These are phyloP conservation scores for Archaeoteleia sp. DNA, from an alignment of 2,888 invertebrate species.

Conservation along the genomic window DNA sequence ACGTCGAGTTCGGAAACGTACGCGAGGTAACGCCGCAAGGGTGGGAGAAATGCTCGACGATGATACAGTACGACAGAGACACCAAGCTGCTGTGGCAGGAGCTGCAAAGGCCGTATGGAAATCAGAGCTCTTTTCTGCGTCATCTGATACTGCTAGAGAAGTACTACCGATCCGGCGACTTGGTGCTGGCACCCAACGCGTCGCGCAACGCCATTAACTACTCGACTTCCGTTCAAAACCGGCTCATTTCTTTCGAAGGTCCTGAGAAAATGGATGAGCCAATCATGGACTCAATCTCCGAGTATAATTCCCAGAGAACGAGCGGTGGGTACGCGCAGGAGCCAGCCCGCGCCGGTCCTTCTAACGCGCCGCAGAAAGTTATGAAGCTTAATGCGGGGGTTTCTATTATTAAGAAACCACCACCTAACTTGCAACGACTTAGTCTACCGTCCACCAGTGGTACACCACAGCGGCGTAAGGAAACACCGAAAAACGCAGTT, in stretches of 20 bases:
- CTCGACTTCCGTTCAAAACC: constrained; percentile 86
- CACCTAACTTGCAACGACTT: constrained; percentile 69
- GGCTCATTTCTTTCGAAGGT: constrained; percentile 84
- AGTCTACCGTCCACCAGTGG: constrained; percentile 61
- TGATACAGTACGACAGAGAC: constrained; percentile 88
- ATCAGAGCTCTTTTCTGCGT: constrained; percentile 88
- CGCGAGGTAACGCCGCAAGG: constrained; percentile 87
- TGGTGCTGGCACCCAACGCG: constrained; percentile 84
- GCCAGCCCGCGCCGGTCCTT: constrained; percentile 57
- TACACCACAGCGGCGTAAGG: constrained; percentile 16
- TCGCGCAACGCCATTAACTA: constrained; percentile 85
- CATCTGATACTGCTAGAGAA: constrained; percentile 89
- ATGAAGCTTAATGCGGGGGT: constrained; percentile 69
- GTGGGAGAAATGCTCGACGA: constrained; percentile 87
- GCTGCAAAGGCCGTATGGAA: constrained; percentile 89
- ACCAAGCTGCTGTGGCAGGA: constrained; percentile 88
- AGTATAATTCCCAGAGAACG: constrained; percentile 66
- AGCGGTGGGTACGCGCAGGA: constrained; percentile 71
- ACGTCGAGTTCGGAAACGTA: constrained; percentile 83
- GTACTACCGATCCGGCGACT: constrained; percentile 84
- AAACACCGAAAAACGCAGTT: constrained; percentile 72
- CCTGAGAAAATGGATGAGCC: constrained; percentile 72
- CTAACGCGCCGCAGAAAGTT: constrained; percentile 56
- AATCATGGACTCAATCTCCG: constrained; percentile 67
- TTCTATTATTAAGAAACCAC: constrained; percentile 72